Evolutionary conservation across 2,888 invertebrate genomes (phyloP), one percentile per base, ranked within the genome.

Genomic region (Furcula furcula): DNA sequence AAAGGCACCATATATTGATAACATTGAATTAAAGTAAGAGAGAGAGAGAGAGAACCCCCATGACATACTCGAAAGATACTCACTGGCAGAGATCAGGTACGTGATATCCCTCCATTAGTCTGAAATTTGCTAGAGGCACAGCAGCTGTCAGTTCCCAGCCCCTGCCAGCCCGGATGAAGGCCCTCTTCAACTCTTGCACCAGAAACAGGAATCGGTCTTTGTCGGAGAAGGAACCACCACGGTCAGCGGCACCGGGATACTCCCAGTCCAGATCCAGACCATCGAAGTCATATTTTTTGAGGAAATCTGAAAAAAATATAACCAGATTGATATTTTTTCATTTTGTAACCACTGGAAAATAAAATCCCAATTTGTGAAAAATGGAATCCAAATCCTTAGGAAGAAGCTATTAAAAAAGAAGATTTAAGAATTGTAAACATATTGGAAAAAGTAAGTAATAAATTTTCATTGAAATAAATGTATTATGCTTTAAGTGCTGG

Each of bases 221-320:
- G 76, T 97, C 97, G 7, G 94, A 92, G 76, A 92, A 96, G 35
- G 91, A 93, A 20, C 97, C 97, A 4, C 95, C 95, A 16, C 97
- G 91, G 75, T 97, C 97, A 0, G 95, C 92, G 0, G 97, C 97
- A 0, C 94, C 96, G 1, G 97, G 96, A 69, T 97, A 97, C 76
- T 97, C 97, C 96, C 97, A 97, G 67, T 97, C 96, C 58, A 96
- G 87, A 67, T 97, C 96, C 61, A 97, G 92, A 0, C 96, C 96
- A 63, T 96, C 96, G 53, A 97, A 97, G 13, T 91, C 82, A 65
- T 95, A 96, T 60, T 92, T 88, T 31, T 93, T 86, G 88, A 97
- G 91, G 67, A 95, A 95, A 48, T 90, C 93, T 94, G 67, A 12
- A 53, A 21, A 19, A 19, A 19, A 2, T 19, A 2, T 4, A 19